Conservation (phyloP, 2,797 vertebrate genomes). For the Tapera naevia region DNA sequence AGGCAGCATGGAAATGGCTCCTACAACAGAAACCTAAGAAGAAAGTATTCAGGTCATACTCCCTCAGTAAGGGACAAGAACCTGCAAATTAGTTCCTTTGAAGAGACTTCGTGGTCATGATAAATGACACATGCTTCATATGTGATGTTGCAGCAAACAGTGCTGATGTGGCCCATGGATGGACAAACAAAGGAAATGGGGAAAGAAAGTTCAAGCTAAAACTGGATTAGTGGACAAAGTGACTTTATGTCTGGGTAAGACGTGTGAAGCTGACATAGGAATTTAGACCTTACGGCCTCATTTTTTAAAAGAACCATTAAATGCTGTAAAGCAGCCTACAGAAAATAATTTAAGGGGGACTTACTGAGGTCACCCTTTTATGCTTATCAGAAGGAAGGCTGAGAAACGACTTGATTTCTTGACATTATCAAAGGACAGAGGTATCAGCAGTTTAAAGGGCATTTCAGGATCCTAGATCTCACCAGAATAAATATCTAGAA, state of each 20-base stretch:
- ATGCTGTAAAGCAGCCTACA: background rate
- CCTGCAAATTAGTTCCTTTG: background rate
- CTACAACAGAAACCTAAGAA: background rate
- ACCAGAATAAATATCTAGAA: background rate
- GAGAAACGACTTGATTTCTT: background rate
- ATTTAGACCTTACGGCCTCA: background rate
- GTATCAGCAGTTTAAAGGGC: background rate
- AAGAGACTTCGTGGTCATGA: background rate
- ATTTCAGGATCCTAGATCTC: background rate
- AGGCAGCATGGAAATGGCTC: background rate
- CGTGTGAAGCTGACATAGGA: background rate
- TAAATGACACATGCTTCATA: background rate
- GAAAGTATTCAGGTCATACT: background rate
- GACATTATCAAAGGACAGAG: background rate
- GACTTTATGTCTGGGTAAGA: background rate
- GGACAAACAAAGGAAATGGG: background rate
- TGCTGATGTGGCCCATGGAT: background rate
- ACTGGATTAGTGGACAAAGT: background rate
- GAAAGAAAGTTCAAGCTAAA: background rate
- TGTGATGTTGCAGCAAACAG: background rate
- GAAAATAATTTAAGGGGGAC: background rate
- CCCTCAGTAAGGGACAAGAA: background rate
- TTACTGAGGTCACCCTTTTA: background rate
- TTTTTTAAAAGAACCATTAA: background rate
- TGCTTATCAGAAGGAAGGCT: background rate